Evolutionary conservation across 2,113 vertebrate species (phyloP).

Genomic region (Menidia beryllina): DNA sequence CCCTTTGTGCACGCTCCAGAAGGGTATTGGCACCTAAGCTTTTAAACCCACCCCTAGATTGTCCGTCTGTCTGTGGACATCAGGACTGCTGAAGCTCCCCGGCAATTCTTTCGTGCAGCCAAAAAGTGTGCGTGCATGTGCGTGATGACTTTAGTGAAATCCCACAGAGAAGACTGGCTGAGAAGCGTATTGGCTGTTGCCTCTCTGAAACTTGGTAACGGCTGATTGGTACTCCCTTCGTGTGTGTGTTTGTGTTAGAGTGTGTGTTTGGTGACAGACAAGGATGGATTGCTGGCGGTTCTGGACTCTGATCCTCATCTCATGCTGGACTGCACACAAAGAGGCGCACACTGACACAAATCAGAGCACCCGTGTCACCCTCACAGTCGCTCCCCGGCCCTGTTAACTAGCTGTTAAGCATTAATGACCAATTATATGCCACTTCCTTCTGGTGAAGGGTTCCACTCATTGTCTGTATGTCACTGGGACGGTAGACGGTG

Average conservation of each 20-base stretch:
- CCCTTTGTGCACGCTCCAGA: constrained; percentile 59
- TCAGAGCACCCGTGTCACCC: constrained; percentile 22
- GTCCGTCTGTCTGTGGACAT: constrained; percentile 62
- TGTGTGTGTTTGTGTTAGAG: constrained; percentile 29
- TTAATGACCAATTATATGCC: constrained; percentile 75
- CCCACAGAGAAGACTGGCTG: constrained; percentile 56
- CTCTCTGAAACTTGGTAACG: constrained; percentile 51
- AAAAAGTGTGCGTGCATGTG: constrained; percentile 32
- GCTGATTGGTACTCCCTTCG: constrained; percentile 36
- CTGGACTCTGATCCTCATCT: constrained; percentile 60
- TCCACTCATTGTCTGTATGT: constrained; percentile 55
- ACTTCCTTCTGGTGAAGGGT: constrained; percentile 50
- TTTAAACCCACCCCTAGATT: constrained; percentile 61
- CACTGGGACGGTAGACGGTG: constrained; percentile 18
- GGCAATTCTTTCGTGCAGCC: constrained; percentile 44
- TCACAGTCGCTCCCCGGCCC: constrained; percentile 9
- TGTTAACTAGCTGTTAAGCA: constrained; percentile 60
- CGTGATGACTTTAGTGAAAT: constrained; percentile 56
- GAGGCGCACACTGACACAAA: constrained; percentile 21
- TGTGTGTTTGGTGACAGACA: constrained; percentile 40
- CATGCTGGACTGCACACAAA: constrained; percentile 37
- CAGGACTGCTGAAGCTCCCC: constrained; percentile 57
- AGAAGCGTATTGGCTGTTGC: constrained; percentile 53
- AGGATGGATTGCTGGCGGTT: constrained; percentile 37
- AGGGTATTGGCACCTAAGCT: constrained; percentile 66